phyloP scores from a whole-genome alignment of 2,113 vertebrate species.

The Opisthocomus hoazin region DNA sequence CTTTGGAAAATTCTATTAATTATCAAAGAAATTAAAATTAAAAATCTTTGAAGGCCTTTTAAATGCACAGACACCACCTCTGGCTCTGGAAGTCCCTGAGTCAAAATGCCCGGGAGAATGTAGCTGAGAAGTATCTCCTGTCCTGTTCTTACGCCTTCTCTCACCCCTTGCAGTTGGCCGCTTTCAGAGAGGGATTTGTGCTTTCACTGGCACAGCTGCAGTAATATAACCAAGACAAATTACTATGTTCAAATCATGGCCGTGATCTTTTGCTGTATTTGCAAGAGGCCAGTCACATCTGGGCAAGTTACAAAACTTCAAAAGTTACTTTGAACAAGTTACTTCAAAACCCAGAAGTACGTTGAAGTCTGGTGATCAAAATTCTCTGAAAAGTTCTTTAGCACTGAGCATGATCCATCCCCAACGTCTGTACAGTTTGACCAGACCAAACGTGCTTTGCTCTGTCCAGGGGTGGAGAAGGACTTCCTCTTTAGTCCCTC shows the following conservation, averaged over 20 bases:
- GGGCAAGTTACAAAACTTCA: neutral
- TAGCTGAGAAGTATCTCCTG: neutral
- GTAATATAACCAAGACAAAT: neutral
- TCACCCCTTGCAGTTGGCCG: neutral
- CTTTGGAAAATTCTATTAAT: neutral
- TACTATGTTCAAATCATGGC: neutral
- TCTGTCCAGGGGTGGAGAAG: neutral
- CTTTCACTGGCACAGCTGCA: neutral
- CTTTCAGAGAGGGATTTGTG: neutral
- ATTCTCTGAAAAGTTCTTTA: neutral
- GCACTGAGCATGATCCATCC: neutral
- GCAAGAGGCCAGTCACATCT: neutral
- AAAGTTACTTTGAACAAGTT: no score
- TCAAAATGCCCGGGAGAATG: neutral
- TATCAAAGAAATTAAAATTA: neutral
- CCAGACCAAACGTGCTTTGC: neutral
- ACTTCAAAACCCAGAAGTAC: neutral
- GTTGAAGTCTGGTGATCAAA: neutral
- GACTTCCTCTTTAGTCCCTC: neutral
- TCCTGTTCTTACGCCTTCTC: neutral
- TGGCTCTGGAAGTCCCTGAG: neutral
- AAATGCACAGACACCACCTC: neutral
- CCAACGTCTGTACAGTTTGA: neutral
- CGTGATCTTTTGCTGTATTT: neutral
- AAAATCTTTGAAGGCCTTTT: neutral